Conservation (phyloP, 2,113 vertebrate genomes). For the Carettochelys insculpta region DNA sequence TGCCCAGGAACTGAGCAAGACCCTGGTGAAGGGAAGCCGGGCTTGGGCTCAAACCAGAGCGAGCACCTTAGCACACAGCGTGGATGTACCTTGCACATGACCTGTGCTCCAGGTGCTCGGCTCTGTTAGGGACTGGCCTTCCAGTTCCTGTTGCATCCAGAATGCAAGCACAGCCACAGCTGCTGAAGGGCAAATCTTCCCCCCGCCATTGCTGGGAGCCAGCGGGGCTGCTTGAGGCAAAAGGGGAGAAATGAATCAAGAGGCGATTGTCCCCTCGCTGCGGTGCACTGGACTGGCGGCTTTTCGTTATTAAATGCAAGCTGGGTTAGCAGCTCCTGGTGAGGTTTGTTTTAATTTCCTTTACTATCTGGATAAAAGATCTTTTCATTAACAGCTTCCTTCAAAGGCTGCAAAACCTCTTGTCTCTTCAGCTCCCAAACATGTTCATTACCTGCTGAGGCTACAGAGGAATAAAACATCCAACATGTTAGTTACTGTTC, state of each 20-base stretch:
- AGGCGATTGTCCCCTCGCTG: accelerated
- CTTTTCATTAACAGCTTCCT: neutral
- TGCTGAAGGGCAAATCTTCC: too few species aligned
- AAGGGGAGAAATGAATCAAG: neutral
- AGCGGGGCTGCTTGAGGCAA: neutral
- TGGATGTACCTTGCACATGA: neutral
- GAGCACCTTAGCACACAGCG: neutral
- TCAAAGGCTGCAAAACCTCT: neutral
- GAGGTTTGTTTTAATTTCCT: neutral
- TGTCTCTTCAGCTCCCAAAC: neutral
- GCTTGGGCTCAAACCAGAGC: neutral
- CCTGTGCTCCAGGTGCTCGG: neutral
- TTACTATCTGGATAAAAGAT: neutral
- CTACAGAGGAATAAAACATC: neutral
- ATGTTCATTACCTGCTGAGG: neutral
- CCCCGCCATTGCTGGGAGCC: neutral
- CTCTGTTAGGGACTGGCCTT: neutral
- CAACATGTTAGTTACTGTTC: neutral
- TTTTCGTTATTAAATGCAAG: too few species aligned
- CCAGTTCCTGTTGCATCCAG: neutral
- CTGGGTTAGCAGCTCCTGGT: neutral
- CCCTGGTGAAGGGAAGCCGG: too few species aligned
- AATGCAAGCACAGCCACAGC: neutral
- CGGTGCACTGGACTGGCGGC: accelerated
- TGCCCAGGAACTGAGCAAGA: too few species aligned